Evolutionary conservation across 1,140 invertebrate species (phyloP).

Genomic region (Hyphantria cunea): DNA sequence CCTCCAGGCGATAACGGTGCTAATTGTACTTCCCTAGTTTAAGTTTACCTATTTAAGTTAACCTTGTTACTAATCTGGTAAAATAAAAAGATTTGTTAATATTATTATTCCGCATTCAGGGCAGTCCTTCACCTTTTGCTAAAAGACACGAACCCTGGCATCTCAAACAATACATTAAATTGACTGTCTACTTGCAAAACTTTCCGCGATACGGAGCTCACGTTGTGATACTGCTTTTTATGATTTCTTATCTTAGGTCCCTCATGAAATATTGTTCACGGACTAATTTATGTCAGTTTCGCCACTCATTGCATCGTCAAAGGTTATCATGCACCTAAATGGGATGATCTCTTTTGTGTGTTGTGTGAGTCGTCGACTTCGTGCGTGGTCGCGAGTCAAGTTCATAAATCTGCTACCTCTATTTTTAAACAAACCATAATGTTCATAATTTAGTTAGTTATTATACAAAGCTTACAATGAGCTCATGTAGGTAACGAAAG

Average conservation of each 20-base stretch:
- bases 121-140: slow-evolving; percentile 71
- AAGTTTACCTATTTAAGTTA: no score
- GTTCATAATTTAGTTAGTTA: slow-evolving; percentile 29
- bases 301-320: slow-evolving; percentile 52
- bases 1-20: no score
- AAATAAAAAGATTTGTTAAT: no score
- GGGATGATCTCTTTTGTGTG: slow-evolving; percentile 33
- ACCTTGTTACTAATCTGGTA: no score
- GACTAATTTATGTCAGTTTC: slow-evolving; percentile 62
- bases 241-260: slow-evolving; percentile 64
- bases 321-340: slow-evolving; percentile 53
- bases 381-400: slow-evolving; percentile 9
- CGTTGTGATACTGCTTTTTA: slow-evolving; percentile 62
- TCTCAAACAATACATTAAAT: slow-evolving; percentile 64
- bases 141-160: slow-evolving; percentile 57
- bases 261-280: slow-evolving; percentile 60
- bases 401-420: neutral
- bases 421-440: slow-evolving; percentile 16
- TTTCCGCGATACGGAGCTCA: slow-evolving; percentile 55
- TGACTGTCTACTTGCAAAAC: slow-evolving; percentile 64
- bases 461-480: slow-evolving; percentile 26
- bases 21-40: no score
- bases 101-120: slow-evolving; percentile 48
- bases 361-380: slow-evolving; percentile 7
- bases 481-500: slow-evolving; percentile 18